Evolutionary conservation across 2,113 vertebrate genomes (phyloP).

Genomic region (Siniperca knerii): DNA sequence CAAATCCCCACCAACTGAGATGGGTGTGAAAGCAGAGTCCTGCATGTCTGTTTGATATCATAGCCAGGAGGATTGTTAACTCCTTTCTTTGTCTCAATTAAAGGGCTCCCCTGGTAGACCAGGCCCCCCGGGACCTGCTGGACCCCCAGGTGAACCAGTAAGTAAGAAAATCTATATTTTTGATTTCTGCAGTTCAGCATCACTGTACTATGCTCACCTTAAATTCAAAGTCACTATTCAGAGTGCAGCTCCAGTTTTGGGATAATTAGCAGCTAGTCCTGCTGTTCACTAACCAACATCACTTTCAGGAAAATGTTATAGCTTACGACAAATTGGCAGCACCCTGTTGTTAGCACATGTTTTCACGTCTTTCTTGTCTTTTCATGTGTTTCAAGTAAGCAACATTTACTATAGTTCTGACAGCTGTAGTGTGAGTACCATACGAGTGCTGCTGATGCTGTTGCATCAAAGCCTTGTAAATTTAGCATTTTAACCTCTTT

Average conservation of each 20-base stretch:
- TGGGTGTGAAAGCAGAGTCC: constrained; percentile 48
- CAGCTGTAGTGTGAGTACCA: constrained; percentile 16
- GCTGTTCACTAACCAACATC: constrained; percentile 33
- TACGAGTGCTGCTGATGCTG: not conserved
- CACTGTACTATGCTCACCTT: constrained; percentile 18
- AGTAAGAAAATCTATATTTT: constrained; percentile 70
- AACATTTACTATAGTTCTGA: constrained; percentile 20
- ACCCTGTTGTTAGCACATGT: constrained; percentile 46
- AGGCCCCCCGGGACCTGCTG: constrained; percentile 91
- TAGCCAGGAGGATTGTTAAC: constrained; percentile 49
- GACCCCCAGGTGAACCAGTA: constrained; percentile 96
- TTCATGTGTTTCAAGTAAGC: constrained; percentile 42
- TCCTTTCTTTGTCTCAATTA: constrained; percentile 75
- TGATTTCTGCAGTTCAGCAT: constrained; percentile 30
- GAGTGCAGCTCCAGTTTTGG: constrained; percentile 21
- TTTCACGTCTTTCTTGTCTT: constrained; percentile 30
- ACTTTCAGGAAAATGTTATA: constrained; percentile 44
- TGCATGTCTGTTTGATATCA: constrained; percentile 37
- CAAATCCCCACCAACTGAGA: constrained; percentile 63
- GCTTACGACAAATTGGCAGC: constrained; percentile 49
- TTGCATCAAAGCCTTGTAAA: constrained; percentile 41
- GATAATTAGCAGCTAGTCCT: constrained; percentile 42
- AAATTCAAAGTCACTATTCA: constrained; percentile 31
- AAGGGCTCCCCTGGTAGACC: constrained; percentile 93
- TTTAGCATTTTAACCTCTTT: constrained; percentile 20